Conservation (phyloP, 2,113 vertebrate species). For the Scophthalmus maximus region DNA sequence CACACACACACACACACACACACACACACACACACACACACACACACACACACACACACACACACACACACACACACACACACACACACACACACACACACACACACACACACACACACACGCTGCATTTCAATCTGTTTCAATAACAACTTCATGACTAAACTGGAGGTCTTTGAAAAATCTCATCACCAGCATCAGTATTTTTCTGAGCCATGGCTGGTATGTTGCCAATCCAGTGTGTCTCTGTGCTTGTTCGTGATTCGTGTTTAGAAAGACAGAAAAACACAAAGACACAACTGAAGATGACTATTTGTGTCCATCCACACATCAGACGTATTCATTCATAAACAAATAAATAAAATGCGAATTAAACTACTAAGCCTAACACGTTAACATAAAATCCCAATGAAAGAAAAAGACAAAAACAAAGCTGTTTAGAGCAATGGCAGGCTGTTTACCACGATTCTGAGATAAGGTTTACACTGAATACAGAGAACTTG, state of each 20-base stretch:
- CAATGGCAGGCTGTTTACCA: not conserved
- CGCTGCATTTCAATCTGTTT: slow-evolving; percentile 24
- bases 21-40: not conserved
- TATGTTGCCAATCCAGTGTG: slow-evolving; percentile 75
- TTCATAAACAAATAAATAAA: too few relatives aligned
- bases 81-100: not conserved
- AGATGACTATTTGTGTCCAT: slow-evolving; percentile 18
- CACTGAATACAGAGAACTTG: slow-evolving; percentile 66
- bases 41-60: slow-evolving; percentile 13
- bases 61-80: slow-evolving; percentile 11
- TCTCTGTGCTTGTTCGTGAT: slow-evolving; percentile 38
- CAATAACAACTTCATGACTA: slow-evolving; percentile 23
- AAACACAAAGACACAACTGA: slow-evolving; percentile 38
- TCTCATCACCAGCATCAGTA: slow-evolving; percentile 39
- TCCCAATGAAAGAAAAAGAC: not conserved
- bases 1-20: slow-evolving; percentile 22
- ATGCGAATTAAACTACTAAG: not conserved
- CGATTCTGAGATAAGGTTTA: slow-evolving; percentile 52
- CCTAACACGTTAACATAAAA: not conserved
- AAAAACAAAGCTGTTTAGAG: slow-evolving; percentile 8
- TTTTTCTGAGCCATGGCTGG: slow-evolving; percentile 47
- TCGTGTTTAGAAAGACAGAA: slow-evolving; percentile 12
- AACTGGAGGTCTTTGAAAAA: slow-evolving; percentile 27
- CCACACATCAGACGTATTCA: too few relatives aligned
- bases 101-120: slow-evolving; percentile 15